These are phyloP conservation scores for Podarcis raffonei DNA, from an alignment of 2,113 vertebrate genomes.

Conservation along the genomic window DNA sequence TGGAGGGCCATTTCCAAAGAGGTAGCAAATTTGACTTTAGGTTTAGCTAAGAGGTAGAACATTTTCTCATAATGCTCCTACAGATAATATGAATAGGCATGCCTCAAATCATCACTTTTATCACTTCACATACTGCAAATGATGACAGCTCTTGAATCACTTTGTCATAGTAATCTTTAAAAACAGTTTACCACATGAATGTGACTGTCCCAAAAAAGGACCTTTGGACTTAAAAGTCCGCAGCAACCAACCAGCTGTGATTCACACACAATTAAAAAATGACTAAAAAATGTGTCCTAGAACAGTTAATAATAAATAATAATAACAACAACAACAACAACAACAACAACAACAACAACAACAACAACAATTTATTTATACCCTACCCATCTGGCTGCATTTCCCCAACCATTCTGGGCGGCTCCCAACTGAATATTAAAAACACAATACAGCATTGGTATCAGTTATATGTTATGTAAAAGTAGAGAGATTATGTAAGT, in stretches of 20 bases:
- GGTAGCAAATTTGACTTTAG: slow-evolving; percentile 42
- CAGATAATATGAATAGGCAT: not conserved
- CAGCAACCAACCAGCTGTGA: not conserved
- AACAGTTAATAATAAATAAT: not conserved
- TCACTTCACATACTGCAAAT: not conserved
- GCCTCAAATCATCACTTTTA: not conserved
- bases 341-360: no score
- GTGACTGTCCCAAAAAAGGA: not conserved
- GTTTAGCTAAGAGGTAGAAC: slow-evolving; percentile 41
- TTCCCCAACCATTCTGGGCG: no score
- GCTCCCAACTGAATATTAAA: no score
- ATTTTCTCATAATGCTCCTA: slow-evolving; percentile 8
- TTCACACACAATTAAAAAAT: not conserved
- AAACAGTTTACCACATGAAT: not conserved
- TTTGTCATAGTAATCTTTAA: slow-evolving; percentile 1
- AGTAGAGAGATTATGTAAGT: not conserved
- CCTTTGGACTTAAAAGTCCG: not conserved
- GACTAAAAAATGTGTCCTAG: not conserved
- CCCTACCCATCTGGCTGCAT: no score
- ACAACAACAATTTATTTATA: no score
- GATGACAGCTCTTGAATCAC: not conserved
- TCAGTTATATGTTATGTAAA: not conserved
- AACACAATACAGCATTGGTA: not conserved
- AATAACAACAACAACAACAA: no score
- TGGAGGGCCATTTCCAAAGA: slow-evolving; percentile 25